These are phyloP conservation scores for Apogon talboti DNA, from an alignment of 2,797 vertebrate species.

Conservation along the genomic window DNA sequence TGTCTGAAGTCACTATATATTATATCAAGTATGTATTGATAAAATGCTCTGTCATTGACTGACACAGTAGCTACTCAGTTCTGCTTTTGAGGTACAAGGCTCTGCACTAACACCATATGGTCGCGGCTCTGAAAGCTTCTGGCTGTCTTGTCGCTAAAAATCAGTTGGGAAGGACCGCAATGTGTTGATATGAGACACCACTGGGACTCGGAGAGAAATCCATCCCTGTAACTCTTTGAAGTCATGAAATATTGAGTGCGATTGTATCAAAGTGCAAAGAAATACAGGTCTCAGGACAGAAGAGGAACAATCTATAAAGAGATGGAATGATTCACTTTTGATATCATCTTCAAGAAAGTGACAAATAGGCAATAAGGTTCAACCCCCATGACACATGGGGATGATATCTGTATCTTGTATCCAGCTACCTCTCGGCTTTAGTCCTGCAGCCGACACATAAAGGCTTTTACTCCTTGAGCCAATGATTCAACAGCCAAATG, in stretches of 20 bases:
- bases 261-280: constrained; percentile 64
- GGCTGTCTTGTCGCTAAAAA: constrained; percentile 18
- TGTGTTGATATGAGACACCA: constrained; percentile 30
- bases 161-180: constrained; percentile 21
- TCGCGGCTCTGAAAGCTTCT: constrained; percentile 39
- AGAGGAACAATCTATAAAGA: constrained; percentile 51
- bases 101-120: constrained; percentile 2
- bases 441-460: constrained; percentile 14
- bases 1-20: constrained; percentile 24
- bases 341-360: constrained; percentile 59
- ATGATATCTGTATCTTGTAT: constrained; percentile 50
- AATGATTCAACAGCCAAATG: constrained; percentile 23
- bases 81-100: constrained; percentile 4
- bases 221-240: constrained; percentile 43
- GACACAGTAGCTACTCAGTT: neutral
- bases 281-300: constrained; percentile 53
- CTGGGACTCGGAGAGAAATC: constrained; percentile 32
- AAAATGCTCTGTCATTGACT: constrained; percentile 34
- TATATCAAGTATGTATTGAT: constrained; percentile 16
- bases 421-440: constrained; percentile 21
- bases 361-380: constrained; percentile 54
- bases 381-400: constrained; percentile 45
- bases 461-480: constrained; percentile 9
- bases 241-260: constrained; percentile 66
- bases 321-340: constrained; percentile 55